Percentiles rank a stretch among this genome's conserved stretches.
Evolutionary conservation across 2,888 invertebrate species (phyloP).

Genomic region (Spilarctia lutea): DNA sequence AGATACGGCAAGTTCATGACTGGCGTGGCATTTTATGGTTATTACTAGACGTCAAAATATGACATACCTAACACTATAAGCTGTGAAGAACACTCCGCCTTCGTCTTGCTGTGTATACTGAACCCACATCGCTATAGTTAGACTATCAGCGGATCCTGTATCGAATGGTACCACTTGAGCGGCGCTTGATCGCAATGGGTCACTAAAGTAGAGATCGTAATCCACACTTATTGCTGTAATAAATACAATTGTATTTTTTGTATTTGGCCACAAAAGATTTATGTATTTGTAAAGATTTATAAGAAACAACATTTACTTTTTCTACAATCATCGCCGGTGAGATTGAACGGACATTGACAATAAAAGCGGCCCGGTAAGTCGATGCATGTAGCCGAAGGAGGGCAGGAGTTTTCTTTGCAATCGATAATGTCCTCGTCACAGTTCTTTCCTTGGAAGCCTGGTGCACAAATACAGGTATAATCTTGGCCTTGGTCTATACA

Average conservation of each 20-base stretch:
- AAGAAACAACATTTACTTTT: slow-evolving; percentile 89
- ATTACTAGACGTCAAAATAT: slow-evolving; percentile 1
- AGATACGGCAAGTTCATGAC: neutral
- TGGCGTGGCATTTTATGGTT: slow-evolving; percentile 5
- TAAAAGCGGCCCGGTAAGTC: slow-evolving; percentile 96
- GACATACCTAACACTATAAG: slow-evolving; percentile 93
- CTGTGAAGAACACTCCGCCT: slow-evolving; percentile 96
- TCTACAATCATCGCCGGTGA: slow-evolving; percentile 98
- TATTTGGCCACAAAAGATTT: slow-evolving; percentile 15
- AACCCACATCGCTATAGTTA: slow-evolving; percentile 98
- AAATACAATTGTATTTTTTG: slow-evolving; percentile 28
- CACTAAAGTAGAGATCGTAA: slow-evolving; percentile 98
- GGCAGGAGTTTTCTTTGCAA: slow-evolving; percentile 97
- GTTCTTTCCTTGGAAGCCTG: slow-evolving; percentile 92
- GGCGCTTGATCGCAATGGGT: slow-evolving; percentile 95
- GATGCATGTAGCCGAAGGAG: slow-evolving; percentile 96
- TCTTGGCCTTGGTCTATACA: slow-evolving; percentile 95
- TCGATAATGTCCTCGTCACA: slow-evolving; percentile 97
- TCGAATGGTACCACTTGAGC: slow-evolving; percentile 97
- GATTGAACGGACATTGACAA: slow-evolving; percentile 98
- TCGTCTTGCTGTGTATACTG: slow-evolving; percentile 97
- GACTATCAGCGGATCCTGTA: slow-evolving; percentile 90
- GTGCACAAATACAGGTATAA: slow-evolving; percentile 94
- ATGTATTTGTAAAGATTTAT: slow-evolving; percentile 8
- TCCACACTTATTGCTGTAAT: slow-evolving; percentile 97